phyloP scores from a whole-genome alignment of 2,113 vertebrate genomes.

The Ceuthmochares aereus region DNA sequence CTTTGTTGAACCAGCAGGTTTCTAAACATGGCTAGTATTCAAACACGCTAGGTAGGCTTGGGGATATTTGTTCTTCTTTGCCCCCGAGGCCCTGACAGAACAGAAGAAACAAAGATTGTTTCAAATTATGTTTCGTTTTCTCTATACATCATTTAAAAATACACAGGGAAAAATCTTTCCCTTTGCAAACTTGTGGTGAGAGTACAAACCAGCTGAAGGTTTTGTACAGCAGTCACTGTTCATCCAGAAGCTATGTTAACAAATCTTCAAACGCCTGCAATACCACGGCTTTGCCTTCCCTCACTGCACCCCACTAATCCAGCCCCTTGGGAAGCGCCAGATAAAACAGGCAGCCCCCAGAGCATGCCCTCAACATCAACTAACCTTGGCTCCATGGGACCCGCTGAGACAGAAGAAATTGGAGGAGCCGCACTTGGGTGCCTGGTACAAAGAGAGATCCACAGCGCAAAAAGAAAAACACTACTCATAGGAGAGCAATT shows the following conservation, averaged over 20 bases:
- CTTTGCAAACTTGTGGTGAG: not conserved
- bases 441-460: slow-evolving; percentile 26
- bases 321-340: not conserved
- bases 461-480: not conserved
- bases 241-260: not conserved
- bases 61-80: slow-evolving; percentile 3
- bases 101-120: not conserved
- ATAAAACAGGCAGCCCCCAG: not conserved
- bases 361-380: not conserved
- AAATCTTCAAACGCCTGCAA: not conserved
- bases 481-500: not conserved
- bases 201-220: not conserved
- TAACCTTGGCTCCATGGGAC: not conserved
- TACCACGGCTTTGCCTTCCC: not conserved
- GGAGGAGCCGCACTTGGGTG: not conserved
- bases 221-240: not conserved
- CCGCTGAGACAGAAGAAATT: not conserved
- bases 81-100: not conserved
- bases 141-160: not conserved
- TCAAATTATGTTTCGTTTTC: not conserved
- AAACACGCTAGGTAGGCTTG: accelerated
- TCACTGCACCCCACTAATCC: not conserved
- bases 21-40: not conserved
- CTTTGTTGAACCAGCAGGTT: not conserved
- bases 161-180: not conserved